Conservation (phyloP, 2,888 invertebrate species). For the Disparrhopalites patrizii region DNA sequence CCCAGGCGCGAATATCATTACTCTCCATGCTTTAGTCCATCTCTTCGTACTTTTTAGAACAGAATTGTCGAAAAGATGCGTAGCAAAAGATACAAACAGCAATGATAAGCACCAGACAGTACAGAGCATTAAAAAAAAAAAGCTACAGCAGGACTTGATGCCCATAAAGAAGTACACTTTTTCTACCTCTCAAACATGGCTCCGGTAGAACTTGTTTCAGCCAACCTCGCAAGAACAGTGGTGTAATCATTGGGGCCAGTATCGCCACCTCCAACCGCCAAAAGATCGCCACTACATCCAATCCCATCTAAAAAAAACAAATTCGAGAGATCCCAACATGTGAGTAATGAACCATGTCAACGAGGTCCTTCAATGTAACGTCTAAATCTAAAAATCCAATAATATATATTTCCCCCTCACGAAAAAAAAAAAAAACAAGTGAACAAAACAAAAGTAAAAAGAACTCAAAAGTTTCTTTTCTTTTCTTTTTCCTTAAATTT, state of each 20-base stretch:
- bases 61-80: neutral
- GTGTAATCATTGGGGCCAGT: slow-evolving; percentile 32
- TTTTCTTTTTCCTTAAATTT: too few species aligned
- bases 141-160: neutral
- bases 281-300: slow-evolving; percentile 17
- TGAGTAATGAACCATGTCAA: too few species aligned
- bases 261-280: slow-evolving; percentile 33
- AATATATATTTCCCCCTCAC: too few species aligned
- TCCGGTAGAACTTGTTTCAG: slow-evolving; percentile 37
- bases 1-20: too few species aligned
- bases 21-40: neutral
- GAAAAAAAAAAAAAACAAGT: too few species aligned
- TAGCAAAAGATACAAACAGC: neutral
- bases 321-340: neutral
- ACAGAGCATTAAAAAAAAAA: neutral
- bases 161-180: too few species aligned
- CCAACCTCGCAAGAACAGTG: slow-evolving; percentile 37
- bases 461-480: too few species aligned
- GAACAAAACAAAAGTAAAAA: too few species aligned
- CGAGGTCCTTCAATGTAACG: too few species aligned
- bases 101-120: too few species aligned
- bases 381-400: too few species aligned
- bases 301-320: slow-evolving; percentile 9
- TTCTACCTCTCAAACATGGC: slow-evolving; percentile 44
- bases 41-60: neutral